Conservation (phyloP, 2,113 vertebrate species). For the Hemicordylus capensis region DNA sequence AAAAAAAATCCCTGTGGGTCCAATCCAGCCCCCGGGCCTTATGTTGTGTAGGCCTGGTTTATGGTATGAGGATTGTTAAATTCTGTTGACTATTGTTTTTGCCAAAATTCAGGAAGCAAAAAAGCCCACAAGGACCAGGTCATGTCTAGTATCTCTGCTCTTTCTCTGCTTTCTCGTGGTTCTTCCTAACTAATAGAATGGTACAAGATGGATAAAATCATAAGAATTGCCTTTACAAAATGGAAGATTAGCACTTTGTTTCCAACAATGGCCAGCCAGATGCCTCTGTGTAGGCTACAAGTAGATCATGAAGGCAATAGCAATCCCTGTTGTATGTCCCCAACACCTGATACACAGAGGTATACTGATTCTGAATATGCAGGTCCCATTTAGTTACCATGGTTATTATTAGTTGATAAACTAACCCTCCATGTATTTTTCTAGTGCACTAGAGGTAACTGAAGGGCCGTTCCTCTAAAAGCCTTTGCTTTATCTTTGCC, state of each 20-base stretch:
- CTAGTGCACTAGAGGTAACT: not conserved
- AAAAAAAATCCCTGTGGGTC: no score
- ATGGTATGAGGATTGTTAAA: not conserved
- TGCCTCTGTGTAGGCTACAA: not conserved
- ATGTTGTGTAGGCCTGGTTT: no score
- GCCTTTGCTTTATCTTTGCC: not conserved
- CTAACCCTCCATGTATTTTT: not conserved
- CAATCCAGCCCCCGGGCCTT: no score
- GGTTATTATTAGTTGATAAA: not conserved
- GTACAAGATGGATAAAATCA: not conserved
- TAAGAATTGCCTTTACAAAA: not conserved
- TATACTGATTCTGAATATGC: not conserved
- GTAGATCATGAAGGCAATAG: no score
- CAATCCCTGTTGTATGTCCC: not conserved
- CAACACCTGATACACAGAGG: no score
- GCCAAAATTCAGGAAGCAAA: not conserved
- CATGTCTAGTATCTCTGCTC: not conserved
- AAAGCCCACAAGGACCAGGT: not conserved
- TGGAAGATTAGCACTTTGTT: not conserved
- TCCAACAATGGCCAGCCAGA: not conserved
- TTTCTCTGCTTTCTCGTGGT: not conserved
- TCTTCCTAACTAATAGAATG: not conserved
- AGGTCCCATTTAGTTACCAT: not conserved
- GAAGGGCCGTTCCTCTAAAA: not conserved
- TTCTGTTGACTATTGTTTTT: not conserved